Conservation (phyloP, 2,113 vertebrate genomes). For the Apus apus region DNA sequence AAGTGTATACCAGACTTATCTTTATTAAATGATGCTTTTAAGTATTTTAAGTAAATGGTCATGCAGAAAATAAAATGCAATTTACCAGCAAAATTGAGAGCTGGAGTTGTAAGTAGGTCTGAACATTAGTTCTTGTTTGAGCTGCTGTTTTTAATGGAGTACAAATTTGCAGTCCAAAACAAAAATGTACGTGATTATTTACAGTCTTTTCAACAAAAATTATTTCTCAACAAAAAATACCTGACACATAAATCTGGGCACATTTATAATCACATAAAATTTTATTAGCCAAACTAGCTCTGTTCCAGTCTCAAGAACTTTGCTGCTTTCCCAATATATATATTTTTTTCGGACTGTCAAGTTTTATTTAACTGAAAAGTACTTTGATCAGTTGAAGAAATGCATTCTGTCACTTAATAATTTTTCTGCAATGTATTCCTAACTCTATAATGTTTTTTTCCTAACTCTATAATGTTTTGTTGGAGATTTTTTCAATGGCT, state of each 20-base stretch:
- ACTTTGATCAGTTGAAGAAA: not conserved
- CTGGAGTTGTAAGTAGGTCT: not conserved
- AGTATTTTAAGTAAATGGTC: not conserved
- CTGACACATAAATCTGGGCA: not conserved
- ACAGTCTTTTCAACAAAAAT: not conserved
- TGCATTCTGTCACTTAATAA: not conserved
- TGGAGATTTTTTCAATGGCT: not conserved
- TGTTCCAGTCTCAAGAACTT: not conserved
- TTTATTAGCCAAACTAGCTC: not conserved
- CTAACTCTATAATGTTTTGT: not conserved
- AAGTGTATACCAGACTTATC: not conserved
- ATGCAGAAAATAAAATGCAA: not conserved
- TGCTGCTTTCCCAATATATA: not conserved
- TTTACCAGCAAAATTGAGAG: not conserved
- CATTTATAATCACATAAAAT: not conserved
- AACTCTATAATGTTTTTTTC: not conserved
- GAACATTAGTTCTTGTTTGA: not conserved
- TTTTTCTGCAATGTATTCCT: not conserved
- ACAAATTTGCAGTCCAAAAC: not conserved
- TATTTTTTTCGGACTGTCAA: not conserved
- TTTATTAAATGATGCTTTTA: not conserved
- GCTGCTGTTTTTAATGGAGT: not conserved
- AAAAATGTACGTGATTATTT: not conserved
- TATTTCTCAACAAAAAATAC: not conserved
- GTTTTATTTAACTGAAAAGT: constrained; percentile 22